phyloP scores from a whole-genome alignment of 2,113 vertebrate species.

The Vanacampus margaritifer region DNA sequence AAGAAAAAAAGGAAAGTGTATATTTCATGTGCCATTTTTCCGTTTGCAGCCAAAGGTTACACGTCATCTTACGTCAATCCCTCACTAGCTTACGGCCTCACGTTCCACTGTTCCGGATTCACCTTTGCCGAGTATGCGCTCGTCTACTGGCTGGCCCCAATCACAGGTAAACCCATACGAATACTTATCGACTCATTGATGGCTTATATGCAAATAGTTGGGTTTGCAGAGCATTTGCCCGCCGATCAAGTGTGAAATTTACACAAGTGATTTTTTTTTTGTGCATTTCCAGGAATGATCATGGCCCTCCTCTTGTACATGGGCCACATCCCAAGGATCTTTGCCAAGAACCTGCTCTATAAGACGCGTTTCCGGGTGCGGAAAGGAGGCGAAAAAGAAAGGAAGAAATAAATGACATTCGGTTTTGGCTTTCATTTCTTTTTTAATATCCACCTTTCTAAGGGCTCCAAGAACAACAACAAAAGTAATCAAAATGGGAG shows the following conservation, averaged over 20 bases:
- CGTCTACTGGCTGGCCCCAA: slow-evolving; percentile 86
- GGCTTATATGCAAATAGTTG: too few species aligned
- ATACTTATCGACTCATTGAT: too few species aligned
- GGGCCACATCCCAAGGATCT: slow-evolving; percentile 83
- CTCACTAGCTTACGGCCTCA: slow-evolving; percentile 74
- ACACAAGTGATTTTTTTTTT: not conserved
- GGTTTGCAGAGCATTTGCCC: not conserved
- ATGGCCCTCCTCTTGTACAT: slow-evolving; percentile 79
- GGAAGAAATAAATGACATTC: slow-evolving; percentile 42
- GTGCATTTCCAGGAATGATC: slow-evolving; percentile 77
- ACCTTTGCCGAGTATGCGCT: slow-evolving; percentile 73
- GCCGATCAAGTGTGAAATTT: not conserved
- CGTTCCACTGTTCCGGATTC: slow-evolving; percentile 83
- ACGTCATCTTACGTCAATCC: slow-evolving; percentile 85
- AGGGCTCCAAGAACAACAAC: not conserved
- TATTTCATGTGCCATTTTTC: not conserved
- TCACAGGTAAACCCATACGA: slow-evolving; percentile 68
- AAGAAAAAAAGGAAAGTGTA: not conserved
- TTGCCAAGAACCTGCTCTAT: slow-evolving; percentile 84
- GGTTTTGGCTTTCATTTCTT: not conserved
- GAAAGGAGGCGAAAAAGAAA: slow-evolving; percentile 60
- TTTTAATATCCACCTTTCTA: not conserved
- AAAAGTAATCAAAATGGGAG: not conserved
- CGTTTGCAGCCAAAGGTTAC: slow-evolving; percentile 70
- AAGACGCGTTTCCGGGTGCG: slow-evolving; percentile 78